These are phyloP conservation scores for Brachyhypopomus gauderio DNA, from an alignment of 2,113 vertebrate genomes.

Conservation along the genomic window DNA sequence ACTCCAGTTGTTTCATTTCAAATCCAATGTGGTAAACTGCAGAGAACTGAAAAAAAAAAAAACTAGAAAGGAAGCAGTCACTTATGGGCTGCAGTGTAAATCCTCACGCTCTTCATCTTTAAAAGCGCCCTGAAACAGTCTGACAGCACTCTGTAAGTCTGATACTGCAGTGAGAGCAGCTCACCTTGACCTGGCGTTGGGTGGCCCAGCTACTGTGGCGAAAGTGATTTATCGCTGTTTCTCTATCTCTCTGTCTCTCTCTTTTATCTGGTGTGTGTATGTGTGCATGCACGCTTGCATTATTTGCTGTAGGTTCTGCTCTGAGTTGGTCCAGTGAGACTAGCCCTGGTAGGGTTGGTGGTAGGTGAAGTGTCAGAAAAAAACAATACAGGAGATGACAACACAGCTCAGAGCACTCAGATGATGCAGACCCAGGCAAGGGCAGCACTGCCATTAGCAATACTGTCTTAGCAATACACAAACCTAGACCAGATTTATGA, in stretches of 20 bases:
- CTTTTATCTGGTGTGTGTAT: background rate
- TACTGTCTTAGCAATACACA: too few relatives aligned
- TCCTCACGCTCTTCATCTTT: background rate
- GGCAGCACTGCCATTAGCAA: too few relatives aligned
- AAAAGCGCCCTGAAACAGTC: conserved; percentile 6
- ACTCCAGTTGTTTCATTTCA: background rate
- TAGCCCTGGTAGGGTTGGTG: too few relatives aligned
- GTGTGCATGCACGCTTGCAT: background rate
- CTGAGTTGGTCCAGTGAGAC: too few relatives aligned
- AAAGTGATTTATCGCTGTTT: conserved; percentile 32
- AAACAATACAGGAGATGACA: too few relatives aligned
- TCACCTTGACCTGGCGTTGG: conserved; percentile 44
- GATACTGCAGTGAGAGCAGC: conserved; percentile 4
- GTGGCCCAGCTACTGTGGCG: conserved; percentile 8
- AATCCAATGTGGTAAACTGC: background rate
- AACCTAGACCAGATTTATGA: too few relatives aligned
- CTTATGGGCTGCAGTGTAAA: background rate
- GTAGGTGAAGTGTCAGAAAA: too few relatives aligned
- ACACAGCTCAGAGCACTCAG: too few relatives aligned
- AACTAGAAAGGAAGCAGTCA: background rate
- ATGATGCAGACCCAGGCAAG: too few relatives aligned
- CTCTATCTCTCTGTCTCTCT: conserved; percentile 7
- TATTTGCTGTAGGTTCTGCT: background rate
- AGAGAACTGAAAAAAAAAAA: background rate
- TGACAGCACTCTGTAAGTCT: background rate